Percentiles rank a stretch among this genome's conserved stretches.
Evolutionary conservation across 2,888 invertebrate genomes (phyloP).

Genomic region (Camponotus fellah): DNA sequence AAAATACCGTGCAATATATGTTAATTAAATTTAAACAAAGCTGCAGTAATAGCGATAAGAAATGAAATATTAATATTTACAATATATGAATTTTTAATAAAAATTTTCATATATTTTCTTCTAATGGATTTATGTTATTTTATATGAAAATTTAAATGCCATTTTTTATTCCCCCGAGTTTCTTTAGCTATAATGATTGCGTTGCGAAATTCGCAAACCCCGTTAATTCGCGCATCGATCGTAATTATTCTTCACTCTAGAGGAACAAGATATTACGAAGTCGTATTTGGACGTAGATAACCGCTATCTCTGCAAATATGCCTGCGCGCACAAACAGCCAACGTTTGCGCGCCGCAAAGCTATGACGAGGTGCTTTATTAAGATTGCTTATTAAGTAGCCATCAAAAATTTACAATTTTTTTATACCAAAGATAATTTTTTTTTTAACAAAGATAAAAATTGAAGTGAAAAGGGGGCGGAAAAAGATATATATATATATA

Average conservation of each 20-base stretch:
- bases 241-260: conserved; percentile 38
- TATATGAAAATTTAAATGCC: neutral
- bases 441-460: neutral
- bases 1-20: neutral
- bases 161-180: neutral
- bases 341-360: conserved; percentile 9
- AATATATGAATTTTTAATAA: neutral
- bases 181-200: neutral
- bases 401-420: neutral
- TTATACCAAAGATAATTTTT: too few relatives aligned
- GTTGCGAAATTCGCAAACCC: conserved; percentile 20
- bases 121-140: neutral
- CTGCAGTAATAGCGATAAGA: neutral
- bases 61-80: neutral
- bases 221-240: conserved; percentile 42
- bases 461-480: neutral
- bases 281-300: conserved; percentile 49
- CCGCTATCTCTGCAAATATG: conserved; percentile 49
- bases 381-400: neutral
- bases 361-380: conserved; percentile 14
- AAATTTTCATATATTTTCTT: neutral
- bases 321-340: conserved; percentile 22
- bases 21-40: neutral
- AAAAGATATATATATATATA: neutral
- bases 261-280: conserved; percentile 42